Evolutionary conservation across 2,797 vertebrate genomes (phyloP), one percentile per base, ranked within the genome.

Genomic region (Sebastes trivittatus): DNA sequence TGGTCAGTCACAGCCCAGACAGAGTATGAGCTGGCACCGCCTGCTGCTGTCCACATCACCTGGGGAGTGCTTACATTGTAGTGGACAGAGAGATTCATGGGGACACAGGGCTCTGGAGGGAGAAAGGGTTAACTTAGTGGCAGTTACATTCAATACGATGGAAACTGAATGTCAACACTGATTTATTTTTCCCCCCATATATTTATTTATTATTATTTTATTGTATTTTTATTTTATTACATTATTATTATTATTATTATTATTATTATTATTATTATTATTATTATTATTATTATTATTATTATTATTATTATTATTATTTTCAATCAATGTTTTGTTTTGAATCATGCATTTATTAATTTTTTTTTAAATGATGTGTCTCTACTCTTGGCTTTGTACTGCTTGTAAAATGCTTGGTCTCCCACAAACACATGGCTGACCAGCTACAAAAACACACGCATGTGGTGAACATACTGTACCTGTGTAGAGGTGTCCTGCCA

Each of bases 401-500:
- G 46, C 16, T 20, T 49, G 27, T n/a, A 46, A 72, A 73, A 68
- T 20, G 16, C 29, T 46, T 62, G 16, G 6, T 23, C 18, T 62
- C 6, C 11, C 27, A 7, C 14, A n/a, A 69, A 77, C 38, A 73
- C 38, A 38, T 42, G 42, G 16, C 42, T 34, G 20, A 60, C 8
- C 32, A 22, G 38, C 22, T 46, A 38, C 69, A 30, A 11, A 36
- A 7, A 72, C 1, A 42, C 49, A 22, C 22, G 34, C 23, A 38
- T 4, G 14, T 56, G 13, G 16, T 46, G 16, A 59, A 18, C 10
- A 5, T n/a, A 46, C 16, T 78, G 71, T 89, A 96, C 96, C 94
- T 88, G 95, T 94, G 60, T 69, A 83, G 70, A 96, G 84, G 52
- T 86, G 68, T 84, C 85, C 87, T 14, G 83, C 61, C 94, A 93